These are phyloP conservation scores for Xerus inauris DNA, from an alignment of 2,113 vertebrate genomes.

Conservation along the genomic window DNA sequence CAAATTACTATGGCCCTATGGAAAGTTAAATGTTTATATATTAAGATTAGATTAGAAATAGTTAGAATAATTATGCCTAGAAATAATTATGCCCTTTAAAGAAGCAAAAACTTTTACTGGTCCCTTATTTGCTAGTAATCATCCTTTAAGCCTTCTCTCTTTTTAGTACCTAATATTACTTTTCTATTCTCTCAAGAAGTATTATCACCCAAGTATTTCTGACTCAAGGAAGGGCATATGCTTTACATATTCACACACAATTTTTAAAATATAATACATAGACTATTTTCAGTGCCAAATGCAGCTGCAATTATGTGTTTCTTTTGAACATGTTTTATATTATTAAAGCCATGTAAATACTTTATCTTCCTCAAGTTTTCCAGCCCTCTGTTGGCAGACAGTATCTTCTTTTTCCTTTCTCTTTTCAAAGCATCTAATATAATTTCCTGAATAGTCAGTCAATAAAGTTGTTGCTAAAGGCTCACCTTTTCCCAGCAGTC, in stretches of 20 bases:
- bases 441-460: slow-evolving; percentile 52
- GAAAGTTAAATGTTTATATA: slow-evolving; percentile 50
- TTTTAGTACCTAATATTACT: neutral
- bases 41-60: neutral
- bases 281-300: slow-evolving; percentile 65
- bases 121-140: neutral
- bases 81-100: slow-evolving; percentile 9
- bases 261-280: slow-evolving; percentile 69
- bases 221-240: slow-evolving; percentile 37
- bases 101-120: neutral
- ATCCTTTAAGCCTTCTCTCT: neutral
- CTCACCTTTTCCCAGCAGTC: slow-evolving; percentile 57
- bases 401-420: slow-evolving; percentile 17
- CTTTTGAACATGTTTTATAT: slow-evolving; percentile 68
- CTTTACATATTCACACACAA: slow-evolving; percentile 70
- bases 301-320: slow-evolving; percentile 72
- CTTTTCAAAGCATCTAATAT: slow-evolving; percentile 56
- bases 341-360: slow-evolving; percentile 73
- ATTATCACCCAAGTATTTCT: slow-evolving; percentile 51
- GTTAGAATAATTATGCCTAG: neutral
- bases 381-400: slow-evolving; percentile 52
- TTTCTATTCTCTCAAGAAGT: slow-evolving; percentile 68
- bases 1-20: slow-evolving; percentile 40
- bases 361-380: slow-evolving; percentile 77
- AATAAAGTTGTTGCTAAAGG: slow-evolving; percentile 21